Evolutionary conservation across 2,113 vertebrate genomes (phyloP).

Genomic region (Malaclemys terrapin): DNA sequence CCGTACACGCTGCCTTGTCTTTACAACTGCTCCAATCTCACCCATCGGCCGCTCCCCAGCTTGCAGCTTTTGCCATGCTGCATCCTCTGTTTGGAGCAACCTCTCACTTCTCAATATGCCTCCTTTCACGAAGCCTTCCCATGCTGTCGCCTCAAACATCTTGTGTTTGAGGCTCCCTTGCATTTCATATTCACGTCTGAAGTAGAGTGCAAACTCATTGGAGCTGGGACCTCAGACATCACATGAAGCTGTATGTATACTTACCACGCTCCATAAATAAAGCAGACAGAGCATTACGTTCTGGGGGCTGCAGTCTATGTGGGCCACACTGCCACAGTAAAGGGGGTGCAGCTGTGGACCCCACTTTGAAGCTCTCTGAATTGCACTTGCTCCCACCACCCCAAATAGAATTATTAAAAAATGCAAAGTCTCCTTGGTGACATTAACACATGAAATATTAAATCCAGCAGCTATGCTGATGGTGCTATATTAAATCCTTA

Average conservation of each 20-base stretch:
- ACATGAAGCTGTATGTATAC: background rate
- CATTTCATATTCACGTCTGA: background rate
- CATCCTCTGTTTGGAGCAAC: background rate
- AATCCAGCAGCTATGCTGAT: background rate
- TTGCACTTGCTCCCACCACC: background rate
- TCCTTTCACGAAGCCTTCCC: background rate
- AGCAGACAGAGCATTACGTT: background rate
- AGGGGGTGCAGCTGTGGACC: background rate
- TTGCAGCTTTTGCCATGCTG: background rate
- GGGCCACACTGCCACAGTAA: background rate
- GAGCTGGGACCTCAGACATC: background rate
- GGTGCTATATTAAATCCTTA: background rate
- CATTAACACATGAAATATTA: background rate
- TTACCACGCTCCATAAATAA: background rate
- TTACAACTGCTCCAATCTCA: background rate
- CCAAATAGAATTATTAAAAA: background rate
- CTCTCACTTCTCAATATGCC: background rate
- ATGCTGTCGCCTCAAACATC: background rate
- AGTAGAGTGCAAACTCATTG: background rate
- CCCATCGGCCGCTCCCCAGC: background rate
- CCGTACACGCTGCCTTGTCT: background rate
- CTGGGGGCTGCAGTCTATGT: background rate
- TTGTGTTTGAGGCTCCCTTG: background rate
- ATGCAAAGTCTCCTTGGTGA: background rate
- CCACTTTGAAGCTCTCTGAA: background rate